A percentile compares a stretch with the other conserved stretches of the same genome.
Conservation (phyloP, 2,113 vertebrate genomes). For the Chiloscyllium plagiosum region DNA sequence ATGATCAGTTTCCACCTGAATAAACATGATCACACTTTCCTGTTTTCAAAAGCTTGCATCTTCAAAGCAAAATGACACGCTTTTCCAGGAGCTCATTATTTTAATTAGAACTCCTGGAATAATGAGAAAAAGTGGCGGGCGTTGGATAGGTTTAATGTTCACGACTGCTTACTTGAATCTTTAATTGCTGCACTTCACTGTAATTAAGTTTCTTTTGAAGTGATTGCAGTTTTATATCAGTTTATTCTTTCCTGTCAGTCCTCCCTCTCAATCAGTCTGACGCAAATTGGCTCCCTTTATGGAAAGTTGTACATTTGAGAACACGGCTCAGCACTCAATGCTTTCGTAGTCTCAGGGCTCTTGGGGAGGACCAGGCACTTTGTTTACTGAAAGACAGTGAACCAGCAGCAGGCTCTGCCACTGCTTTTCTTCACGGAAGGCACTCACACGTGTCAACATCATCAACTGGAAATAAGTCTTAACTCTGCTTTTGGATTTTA, state of each 20-base stretch:
- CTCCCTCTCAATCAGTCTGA: constrained; percentile 25
- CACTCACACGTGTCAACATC: neutral
- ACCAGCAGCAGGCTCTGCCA: neutral
- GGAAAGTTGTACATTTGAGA: neutral
- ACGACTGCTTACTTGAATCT: constrained; percentile 22
- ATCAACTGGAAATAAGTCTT: neutral
- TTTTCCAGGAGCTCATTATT: constrained; percentile 31
- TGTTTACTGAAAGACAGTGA: neutral
- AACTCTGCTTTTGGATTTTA: neutral
- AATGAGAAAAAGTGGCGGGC: constrained; percentile 27
- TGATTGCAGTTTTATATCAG: constrained; percentile 27
- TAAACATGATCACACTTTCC: constrained; percentile 27
- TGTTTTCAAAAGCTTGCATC: constrained; percentile 21
- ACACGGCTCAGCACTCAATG: neutral
- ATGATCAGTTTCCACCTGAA: constrained; percentile 13
- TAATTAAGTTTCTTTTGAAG: constrained; percentile 33
- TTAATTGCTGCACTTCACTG: constrained; percentile 28
- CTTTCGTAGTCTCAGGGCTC: neutral
- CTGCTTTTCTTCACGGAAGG: neutral
- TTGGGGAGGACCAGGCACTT: neutral
- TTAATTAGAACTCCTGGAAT: constrained; percentile 25
- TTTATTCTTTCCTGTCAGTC: neutral
- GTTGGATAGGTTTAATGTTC: constrained; percentile 17
- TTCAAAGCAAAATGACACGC: constrained; percentile 31
- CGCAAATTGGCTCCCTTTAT: neutral